Conservation (phyloP, 1,140 invertebrate genomes). For the Pectinophora gossypiella region DNA sequence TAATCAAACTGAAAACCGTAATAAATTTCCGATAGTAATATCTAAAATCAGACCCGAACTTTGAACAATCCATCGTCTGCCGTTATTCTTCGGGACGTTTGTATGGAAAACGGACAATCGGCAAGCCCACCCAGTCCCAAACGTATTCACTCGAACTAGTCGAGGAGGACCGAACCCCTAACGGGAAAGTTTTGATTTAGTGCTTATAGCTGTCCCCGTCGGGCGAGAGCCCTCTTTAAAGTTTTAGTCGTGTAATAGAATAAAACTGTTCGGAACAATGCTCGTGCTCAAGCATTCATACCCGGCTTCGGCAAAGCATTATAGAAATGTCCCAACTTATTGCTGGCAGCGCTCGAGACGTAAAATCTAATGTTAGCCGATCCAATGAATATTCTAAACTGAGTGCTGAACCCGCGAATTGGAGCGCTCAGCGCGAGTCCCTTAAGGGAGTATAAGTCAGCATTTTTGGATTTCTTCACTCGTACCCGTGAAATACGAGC, state of each 20-base stretch:
- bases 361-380: constrained; percentile 44
- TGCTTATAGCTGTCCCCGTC: constrained; percentile 65
- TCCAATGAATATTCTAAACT: constrained; percentile 52
- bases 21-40: background rate
- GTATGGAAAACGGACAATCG: constrained; percentile 38
- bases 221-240: constrained; percentile 60
- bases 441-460: constrained; percentile 19
- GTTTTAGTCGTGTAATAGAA: constrained; percentile 66
- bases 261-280: constrained; percentile 66
- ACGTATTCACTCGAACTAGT: constrained; percentile 46
- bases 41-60: background rate
- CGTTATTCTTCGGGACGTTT: constrained; percentile 26
- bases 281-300: constrained; percentile 48
- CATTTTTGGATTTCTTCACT: constrained; percentile 16
- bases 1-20: background rate
- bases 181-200: constrained; percentile 72
- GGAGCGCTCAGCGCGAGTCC: constrained; percentile 10
- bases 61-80: constrained; percentile 9
- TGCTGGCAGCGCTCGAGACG: constrained; percentile 32
- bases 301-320: constrained; percentile 35
- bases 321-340: constrained; percentile 50
- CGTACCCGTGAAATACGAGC: background rate
- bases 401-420: constrained; percentile 24
- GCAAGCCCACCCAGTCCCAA: constrained; percentile 24
- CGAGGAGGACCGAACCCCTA: constrained; percentile 33